phyloP scores from a whole-genome alignment of 2,888 invertebrate species.

The Drosophila subquinaria region DNA sequence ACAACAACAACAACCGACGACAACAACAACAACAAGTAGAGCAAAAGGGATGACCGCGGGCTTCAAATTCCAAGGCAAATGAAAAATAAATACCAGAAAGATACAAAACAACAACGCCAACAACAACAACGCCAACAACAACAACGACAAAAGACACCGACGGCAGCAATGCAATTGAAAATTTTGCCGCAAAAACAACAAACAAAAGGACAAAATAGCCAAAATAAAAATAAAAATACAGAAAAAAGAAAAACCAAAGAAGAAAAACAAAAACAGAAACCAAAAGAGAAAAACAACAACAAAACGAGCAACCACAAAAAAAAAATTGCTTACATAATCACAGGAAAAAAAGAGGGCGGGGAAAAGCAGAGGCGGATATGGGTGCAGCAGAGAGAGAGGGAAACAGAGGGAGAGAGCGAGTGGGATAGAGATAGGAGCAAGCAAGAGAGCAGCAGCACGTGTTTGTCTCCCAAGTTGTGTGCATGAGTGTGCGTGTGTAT shows the following conservation, averaged over 20 bases:
- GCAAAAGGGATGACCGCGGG: slow-evolving; percentile 57
- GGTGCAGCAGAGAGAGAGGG: slow-evolving; percentile 15
- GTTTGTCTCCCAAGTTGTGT: slow-evolving; percentile 45
- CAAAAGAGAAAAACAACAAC: slow-evolving; percentile 28
- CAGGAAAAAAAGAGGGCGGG: slow-evolving; percentile 38
- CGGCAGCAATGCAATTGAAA: slow-evolving; percentile 71
- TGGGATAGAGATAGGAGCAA: slow-evolving; percentile 8
- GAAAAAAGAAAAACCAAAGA: slow-evolving; percentile 4
- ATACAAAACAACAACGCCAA: slow-evolving; percentile 45
- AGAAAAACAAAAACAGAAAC: slow-evolving; percentile 13
- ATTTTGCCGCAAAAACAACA: slow-evolving; percentile 37
- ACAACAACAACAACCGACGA: slow-evolving; percentile 27
- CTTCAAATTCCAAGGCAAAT: slow-evolving; percentile 69
- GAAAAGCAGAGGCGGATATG: neutral
- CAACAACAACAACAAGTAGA: slow-evolving; percentile 20
- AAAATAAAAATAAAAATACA: slow-evolving; percentile 13
- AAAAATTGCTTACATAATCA: slow-evolving; percentile 73
- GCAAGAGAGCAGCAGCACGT: slow-evolving; percentile 48
- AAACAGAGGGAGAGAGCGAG: slow-evolving; percentile 1
- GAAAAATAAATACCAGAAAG: slow-evolving; percentile 71
- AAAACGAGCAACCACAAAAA: slow-evolving; percentile 25
- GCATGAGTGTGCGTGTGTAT: slow-evolving; percentile 5
- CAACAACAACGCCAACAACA: slow-evolving; percentile 12
- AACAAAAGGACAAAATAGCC: slow-evolving; percentile 20
- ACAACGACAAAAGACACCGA: neutral